These are phyloP conservation scores for Peribatodes rhomboidaria DNA, from an alignment of 2,888 invertebrate species.

Conservation along the genomic window DNA sequence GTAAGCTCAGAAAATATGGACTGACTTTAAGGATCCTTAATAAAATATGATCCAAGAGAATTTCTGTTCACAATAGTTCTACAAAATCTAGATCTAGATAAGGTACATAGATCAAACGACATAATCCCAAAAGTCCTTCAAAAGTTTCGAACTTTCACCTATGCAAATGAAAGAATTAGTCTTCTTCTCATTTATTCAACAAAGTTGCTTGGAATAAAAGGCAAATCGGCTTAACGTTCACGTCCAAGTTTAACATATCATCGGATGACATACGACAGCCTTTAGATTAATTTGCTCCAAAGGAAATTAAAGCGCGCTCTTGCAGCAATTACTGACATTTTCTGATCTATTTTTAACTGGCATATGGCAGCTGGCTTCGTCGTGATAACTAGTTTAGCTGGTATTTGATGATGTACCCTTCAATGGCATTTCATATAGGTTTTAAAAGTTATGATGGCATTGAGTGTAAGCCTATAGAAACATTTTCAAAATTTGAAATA, in stretches of 20 bases:
- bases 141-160: constrained; percentile 3
- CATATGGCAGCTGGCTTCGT: constrained; percentile 46
- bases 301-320: constrained; percentile 68
- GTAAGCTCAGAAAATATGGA: too few relatives aligned
- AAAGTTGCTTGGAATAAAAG: constrained; percentile 3
- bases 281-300: constrained; percentile 59
- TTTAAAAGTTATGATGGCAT: constrained; percentile 11
- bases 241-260: constrained; percentile 28
- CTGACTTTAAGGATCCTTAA: too few relatives aligned
- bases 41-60: too few relatives aligned
- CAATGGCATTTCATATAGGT: constrained; percentile 39
- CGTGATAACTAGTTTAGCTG: constrained; percentile 68
- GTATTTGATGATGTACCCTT: constrained; percentile 53
- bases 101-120: background rate
- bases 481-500: background rate
- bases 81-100: too few relatives aligned
- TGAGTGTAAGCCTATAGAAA: background rate
- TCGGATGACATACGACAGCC: constrained; percentile 56
- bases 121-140: background rate
- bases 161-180: constrained; percentile 10
- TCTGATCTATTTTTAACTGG: constrained; percentile 42
- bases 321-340: constrained; percentile 54
- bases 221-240: constrained; percentile 12
- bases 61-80: too few relatives aligned
- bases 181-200: background rate